Evolutionary conservation across 2,888 invertebrate genomes (phyloP).

Genomic region (Tortricodes alternella): DNA sequence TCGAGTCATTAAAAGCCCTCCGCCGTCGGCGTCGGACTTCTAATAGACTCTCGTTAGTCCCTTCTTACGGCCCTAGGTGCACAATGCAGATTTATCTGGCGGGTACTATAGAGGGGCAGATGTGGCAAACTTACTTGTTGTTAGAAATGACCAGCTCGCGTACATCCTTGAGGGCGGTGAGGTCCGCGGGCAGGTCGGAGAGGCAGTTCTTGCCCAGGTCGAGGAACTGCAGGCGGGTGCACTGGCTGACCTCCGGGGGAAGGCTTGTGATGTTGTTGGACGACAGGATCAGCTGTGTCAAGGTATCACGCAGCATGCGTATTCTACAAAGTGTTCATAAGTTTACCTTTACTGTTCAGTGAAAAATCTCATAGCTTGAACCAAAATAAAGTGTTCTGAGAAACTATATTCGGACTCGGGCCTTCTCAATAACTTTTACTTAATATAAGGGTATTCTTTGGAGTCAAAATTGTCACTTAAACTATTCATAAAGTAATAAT

Average conservation of each 20-base stretch:
- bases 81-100: neutral
- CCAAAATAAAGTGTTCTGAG: no score
- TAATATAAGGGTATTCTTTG: no score
- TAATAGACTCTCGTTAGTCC: no score
- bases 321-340: constrained; percentile 71
- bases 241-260: constrained; percentile 85
- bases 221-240: constrained; percentile 85
- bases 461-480: no score
- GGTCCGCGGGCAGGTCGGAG: constrained; percentile 83
- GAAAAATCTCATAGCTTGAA: no score
- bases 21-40: no score
- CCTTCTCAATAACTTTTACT: no score
- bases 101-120: neutral
- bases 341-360: no score
- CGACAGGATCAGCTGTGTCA: constrained; percentile 87
- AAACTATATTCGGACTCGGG: no score
- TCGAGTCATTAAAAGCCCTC: no score
- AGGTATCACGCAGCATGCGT: constrained; percentile 68
- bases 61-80: no score
- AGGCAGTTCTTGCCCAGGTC: constrained; percentile 90
- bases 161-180: constrained; percentile 84
- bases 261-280: constrained; percentile 86
- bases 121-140: constrained; percentile 85
- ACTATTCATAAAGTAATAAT: no score
- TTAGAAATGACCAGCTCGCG: constrained; percentile 91